Base-by-base conservation (phyloP, 2,888 invertebrate genomes). In the Lamellibrachia columna region DNA sequence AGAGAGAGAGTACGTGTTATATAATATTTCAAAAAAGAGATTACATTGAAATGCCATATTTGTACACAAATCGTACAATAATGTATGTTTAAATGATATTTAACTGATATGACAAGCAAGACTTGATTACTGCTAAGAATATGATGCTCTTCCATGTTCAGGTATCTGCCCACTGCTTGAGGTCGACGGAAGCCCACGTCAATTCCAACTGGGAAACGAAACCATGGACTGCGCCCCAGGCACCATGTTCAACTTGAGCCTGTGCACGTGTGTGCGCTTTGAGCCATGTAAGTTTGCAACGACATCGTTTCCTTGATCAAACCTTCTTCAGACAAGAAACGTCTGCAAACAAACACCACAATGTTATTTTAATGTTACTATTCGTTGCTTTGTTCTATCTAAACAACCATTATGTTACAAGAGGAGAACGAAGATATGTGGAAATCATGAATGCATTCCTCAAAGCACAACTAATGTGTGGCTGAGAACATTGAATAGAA, bases 171-270 rank as follows among this genome's bases (percentile, higher is more conserved):
- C 91, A 3, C 22, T 91, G 91, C 28, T 3, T 7, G 91, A n/a
- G 53, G 91, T 91, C 53, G 91, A 53, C 0, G 91, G 91, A 53
- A 52, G 28, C 52, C 22, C 15, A 4, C 52, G 52, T 28, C 91
- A 91, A 28, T 91, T 91, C 53, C 15, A 22, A 15, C 91, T 91
- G 52, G 91, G 91, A 53, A 28, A 91, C 53, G 40, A 28, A 91
- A 6, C 91, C 53, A 53, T 91, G 91, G 91, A 91, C 52, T 91
- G 91, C 28, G 91, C 91, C 91, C 91, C 91, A 15, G 91, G 91
- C 6, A 91, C 91, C 40, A 28, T 53, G 22, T 91, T 91, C 91
- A 91, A 91, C 53, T 28, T 91, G 28, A 91, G 28, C 22, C 6
- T 53, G 53, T 91, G 91, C 91, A 91, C 91, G 22, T 91, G 91